Percentiles rank a stretch among this genome's conserved stretches.
Evolutionary conservation across 2,888 invertebrate genomes (phyloP).

Genomic region (Barypeithes pellucidus): DNA sequence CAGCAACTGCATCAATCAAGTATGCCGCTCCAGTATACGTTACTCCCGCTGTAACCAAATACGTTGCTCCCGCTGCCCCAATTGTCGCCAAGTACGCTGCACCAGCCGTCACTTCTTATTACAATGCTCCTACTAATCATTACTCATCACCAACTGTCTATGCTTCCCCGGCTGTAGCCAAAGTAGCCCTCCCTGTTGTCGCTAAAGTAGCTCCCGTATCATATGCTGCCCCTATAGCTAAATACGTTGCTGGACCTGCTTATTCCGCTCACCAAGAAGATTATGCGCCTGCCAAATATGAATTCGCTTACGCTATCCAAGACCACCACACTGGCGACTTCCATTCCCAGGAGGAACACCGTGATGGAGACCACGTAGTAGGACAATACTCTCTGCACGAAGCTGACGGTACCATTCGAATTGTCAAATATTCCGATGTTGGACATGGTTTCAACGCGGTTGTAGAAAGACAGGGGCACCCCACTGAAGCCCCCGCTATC

Average conservation of each 20-base stretch:
- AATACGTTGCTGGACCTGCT: slow-evolving; percentile 25
- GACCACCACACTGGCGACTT: slow-evolving; percentile 73
- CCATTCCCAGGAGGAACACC: slow-evolving; percentile 73
- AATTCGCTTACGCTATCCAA: slow-evolving; percentile 67
- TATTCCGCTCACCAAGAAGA: slow-evolving; percentile 45
- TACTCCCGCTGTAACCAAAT: slow-evolving; percentile 39
- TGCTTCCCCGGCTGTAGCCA: slow-evolving; percentile 43
- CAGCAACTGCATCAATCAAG: slow-evolving; percentile 25
- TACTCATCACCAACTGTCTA: slow-evolving; percentile 44
- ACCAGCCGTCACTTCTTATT: slow-evolving; percentile 19
- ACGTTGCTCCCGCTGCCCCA: slow-evolving; percentile 35
- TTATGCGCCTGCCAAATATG: slow-evolving; percentile 73
- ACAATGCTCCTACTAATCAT: slow-evolving; percentile 46
- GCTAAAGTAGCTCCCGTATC: slow-evolving; percentile 41
- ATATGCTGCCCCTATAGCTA: slow-evolving; percentile 51
- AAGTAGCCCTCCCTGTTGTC: slow-evolving; percentile 36
- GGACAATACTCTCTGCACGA: slow-evolving; percentile 75
- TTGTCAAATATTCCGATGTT: slow-evolving; percentile 71
- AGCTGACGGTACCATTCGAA: slow-evolving; percentile 74
- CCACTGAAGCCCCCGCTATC: slow-evolving; percentile 37
- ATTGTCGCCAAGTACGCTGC: slow-evolving; percentile 34
- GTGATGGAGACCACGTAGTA: slow-evolving; percentile 73
- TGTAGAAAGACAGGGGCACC: slow-evolving; percentile 56
- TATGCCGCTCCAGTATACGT: slow-evolving; percentile 28
- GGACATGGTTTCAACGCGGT: slow-evolving; percentile 69